Percentiles rank a stretch among this genome's conserved stretches.
Evolutionary conservation across 2,113 vertebrate genomes (phyloP).

Genomic region (Melanerpes formicivorus): DNA sequence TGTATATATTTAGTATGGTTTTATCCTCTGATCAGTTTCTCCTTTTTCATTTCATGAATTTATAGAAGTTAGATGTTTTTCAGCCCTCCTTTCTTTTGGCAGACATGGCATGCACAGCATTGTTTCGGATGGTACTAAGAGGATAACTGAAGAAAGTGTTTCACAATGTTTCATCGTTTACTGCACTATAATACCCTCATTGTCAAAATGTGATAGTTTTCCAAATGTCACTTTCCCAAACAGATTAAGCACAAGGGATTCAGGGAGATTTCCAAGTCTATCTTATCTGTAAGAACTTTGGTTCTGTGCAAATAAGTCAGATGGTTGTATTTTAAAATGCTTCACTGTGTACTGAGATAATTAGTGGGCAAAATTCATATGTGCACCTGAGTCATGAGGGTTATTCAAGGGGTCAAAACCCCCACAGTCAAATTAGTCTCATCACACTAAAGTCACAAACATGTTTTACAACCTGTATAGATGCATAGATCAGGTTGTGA

Average conservation of each 20-base stretch:
- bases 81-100: constrained; percentile 45
- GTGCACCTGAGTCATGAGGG: not conserved
- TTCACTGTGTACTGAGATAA: not conserved
- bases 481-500: too few species aligned
- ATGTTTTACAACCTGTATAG: not conserved
- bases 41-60: constrained; percentile 57
- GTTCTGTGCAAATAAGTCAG: not conserved
- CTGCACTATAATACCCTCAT: constrained; percentile 5
- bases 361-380: not conserved
- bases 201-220: not conserved
- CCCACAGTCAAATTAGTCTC: not conserved
- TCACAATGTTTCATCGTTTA: not conserved
- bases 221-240: not conserved
- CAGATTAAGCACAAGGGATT: not conserved
- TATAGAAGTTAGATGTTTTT: constrained; percentile 51
- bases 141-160: constrained; percentile 45
- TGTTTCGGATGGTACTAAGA: constrained; percentile 17
- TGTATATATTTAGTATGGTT: constrained; percentile 48
- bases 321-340: not conserved
- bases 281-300: not conserved
- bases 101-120: not conserved
- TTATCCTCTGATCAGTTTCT: constrained; percentile 64
- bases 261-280: not conserved
- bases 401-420: not conserved
- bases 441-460: not conserved